Conservation (phyloP, 2,113 vertebrate species). For the Butastur rufipennis region DNA sequence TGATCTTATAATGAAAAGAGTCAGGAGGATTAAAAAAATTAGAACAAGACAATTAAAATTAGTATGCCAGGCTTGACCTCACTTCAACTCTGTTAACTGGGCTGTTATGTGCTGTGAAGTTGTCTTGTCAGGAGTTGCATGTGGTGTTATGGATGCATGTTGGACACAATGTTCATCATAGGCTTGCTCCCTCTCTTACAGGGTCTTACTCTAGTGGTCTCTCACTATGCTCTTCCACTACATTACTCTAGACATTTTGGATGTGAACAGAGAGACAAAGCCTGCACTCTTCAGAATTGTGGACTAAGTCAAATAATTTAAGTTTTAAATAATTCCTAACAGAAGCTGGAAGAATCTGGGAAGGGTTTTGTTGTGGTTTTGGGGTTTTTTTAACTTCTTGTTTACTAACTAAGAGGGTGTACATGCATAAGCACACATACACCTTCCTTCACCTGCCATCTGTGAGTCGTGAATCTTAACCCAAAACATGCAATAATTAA, state of each 20-base stretch:
- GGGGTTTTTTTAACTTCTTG: not conserved
- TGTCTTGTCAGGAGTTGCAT: not conserved
- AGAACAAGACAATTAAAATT: conserved; percentile 1
- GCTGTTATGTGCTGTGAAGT: not conserved
- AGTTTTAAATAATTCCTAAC: not conserved
- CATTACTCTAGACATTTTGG: not conserved
- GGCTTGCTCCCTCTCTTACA: not conserved
- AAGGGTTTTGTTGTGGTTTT: not conserved
- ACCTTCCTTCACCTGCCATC: not conserved
- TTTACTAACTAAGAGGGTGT: not conserved
- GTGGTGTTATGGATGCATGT: not conserved
- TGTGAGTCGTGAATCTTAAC: not conserved
- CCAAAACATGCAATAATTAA: not conserved
- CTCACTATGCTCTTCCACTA: not conserved
- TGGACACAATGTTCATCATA: not conserved
- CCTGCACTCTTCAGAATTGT: not conserved
- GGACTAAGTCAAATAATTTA: not conserved
- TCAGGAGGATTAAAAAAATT: not conserved
- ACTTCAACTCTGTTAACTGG: not conserved
- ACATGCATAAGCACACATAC: not conserved
- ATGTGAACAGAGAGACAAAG: not conserved
- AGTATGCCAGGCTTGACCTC: not conserved
- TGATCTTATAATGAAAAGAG: not conserved
- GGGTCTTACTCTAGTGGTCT: not conserved
- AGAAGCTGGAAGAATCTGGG: not conserved